A percentile compares a stretch with the other conserved stretches of the same genome.
phyloP scores from a whole-genome alignment of 2,113 vertebrate species.

The Varanus komodoensis region DNA sequence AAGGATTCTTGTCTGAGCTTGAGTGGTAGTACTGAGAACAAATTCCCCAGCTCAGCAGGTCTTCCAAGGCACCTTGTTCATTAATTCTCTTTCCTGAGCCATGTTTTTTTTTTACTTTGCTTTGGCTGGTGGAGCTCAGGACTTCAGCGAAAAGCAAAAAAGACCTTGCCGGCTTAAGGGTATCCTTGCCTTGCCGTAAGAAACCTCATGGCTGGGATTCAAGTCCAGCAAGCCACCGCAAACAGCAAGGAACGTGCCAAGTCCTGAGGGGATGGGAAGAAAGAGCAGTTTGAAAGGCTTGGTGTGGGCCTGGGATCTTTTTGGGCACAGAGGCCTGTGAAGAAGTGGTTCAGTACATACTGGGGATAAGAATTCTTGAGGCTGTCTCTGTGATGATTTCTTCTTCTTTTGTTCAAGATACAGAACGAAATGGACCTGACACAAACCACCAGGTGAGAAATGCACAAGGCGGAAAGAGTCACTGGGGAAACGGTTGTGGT shows the following conservation, averaged over 20 bases:
- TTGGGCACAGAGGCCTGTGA: neutral
- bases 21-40: no score
- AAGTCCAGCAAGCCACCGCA: neutral
- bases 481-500: neutral
- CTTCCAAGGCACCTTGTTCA: no score
- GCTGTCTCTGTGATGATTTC: neutral
- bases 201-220: neutral
- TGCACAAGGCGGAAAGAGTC: neutral
- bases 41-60: no score
- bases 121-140: no score
- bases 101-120: no score
- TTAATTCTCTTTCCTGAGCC: no score
- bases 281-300: neutral
- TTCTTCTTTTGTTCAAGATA: conserved; percentile 78
- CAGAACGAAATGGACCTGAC: conserved; percentile 89
- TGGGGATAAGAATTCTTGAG: no score
- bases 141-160: no score
- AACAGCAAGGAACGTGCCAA: neutral
- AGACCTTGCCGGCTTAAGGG: no score
- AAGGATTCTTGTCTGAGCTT: no score
- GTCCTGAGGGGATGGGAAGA: no score
- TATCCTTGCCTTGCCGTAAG: neutral
- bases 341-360: neutral
- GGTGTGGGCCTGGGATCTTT: no score
- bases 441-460: conserved; percentile 87